These are phyloP conservation scores for Esox niger DNA, from an alignment of 2,113 vertebrate genomes.

Conservation along the genomic window DNA sequence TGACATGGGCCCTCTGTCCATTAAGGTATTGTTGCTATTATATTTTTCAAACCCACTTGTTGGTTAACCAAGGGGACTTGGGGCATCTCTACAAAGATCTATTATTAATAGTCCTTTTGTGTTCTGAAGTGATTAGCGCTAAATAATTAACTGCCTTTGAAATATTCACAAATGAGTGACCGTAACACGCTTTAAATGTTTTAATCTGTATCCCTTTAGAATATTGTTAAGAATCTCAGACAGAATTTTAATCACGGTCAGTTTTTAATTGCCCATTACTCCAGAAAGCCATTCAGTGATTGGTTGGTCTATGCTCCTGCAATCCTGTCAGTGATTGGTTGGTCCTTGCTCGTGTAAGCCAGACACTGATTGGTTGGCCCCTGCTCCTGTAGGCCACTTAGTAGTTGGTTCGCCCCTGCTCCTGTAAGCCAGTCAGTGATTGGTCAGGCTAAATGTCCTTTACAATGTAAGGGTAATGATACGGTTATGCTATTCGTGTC, in stretches of 20 bases:
- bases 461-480: too few relatives aligned
- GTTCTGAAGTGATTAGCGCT: conserved; percentile 35
- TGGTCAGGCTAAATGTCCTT: too few relatives aligned
- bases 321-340: too few relatives aligned
- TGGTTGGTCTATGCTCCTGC: too few relatives aligned
- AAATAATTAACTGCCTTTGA: conserved; percentile 27
- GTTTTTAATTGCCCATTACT: conserved; percentile 9
- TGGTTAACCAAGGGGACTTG: conserved; percentile 8
- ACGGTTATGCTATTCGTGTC: too few relatives aligned
- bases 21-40: too few relatives aligned
- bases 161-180: conserved; percentile 42
- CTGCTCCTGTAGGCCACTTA: not conserved
- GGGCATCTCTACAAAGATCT: not conserved
- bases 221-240: too few relatives aligned
- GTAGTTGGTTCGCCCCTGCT: too few relatives aligned
- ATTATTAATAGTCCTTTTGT: conserved; percentile 29
- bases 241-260: conserved; percentile 3
- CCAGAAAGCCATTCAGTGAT: too few relatives aligned
- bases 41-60: conserved; percentile 18
- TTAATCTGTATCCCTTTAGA: conserved; percentile 23
- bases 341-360: too few relatives aligned
- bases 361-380: not conserved
- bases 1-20: too few relatives aligned
- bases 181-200: conserved; percentile 6
- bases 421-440: too few relatives aligned